Percentiles rank a stretch among this genome's conserved stretches.
These are phyloP conservation scores for Ptychodera flava DNA, from an alignment of 35 echinoderm and acorn worm genomes.

Conservation along the genomic window DNA sequence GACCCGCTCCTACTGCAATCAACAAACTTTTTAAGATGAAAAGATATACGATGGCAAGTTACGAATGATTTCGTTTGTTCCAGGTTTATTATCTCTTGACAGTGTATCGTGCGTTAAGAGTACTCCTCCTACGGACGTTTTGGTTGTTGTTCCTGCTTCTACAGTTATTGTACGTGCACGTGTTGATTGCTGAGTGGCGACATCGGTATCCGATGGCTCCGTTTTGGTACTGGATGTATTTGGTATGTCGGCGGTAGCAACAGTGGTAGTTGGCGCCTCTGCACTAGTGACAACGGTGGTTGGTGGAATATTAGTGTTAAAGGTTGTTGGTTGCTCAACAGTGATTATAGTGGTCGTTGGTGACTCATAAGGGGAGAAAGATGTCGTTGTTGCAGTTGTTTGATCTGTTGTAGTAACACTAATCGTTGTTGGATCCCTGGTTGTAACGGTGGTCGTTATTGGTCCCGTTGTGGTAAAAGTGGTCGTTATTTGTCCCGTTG, in stretches of 20 bases:
- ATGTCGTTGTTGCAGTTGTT: no score
- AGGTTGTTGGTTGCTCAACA: background rate
- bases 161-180: background rate
- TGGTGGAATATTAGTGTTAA: background rate
- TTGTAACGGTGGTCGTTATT: background rate
- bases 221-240: background rate
- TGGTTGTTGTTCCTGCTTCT: background rate
- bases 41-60: background rate
- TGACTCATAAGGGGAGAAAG: no score
- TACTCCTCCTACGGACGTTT: background rate
- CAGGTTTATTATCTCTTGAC: background rate
- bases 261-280: background rate
- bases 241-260: background rate
- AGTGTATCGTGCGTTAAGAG: background rate
- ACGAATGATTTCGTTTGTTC: background rate
- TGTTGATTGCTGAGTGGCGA: background rate
- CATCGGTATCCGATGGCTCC: background rate
- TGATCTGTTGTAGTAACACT: no score
- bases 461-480: background rate
- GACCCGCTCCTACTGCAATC: background rate
- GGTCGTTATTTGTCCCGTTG: background rate
- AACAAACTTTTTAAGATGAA: background rate
- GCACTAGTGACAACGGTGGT: no score
- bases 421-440: background rate
- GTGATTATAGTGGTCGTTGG: background rate